These are phyloP conservation scores for Onychomys arenicola DNA, from an alignment of 2,797 vertebrate species.

Conservation along the genomic window DNA sequence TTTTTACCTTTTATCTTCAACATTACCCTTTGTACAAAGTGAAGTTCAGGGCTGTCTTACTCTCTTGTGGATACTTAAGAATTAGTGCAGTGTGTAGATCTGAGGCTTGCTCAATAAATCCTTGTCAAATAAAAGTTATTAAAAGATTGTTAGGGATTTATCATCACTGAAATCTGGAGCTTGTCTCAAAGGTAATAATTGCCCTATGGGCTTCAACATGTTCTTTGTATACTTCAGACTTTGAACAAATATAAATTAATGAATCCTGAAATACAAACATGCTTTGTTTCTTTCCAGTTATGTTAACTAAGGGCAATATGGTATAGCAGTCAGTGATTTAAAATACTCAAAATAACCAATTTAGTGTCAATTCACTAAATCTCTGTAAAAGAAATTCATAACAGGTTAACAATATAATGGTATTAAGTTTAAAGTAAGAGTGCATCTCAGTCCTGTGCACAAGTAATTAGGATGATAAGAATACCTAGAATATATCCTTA, in stretches of 20 bases:
- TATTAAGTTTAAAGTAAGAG: background rate
- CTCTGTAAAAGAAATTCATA: background rate
- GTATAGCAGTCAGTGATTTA: background rate
- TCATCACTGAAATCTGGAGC: slow-evolving; percentile 3
- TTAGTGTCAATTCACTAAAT: background rate
- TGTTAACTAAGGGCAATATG: background rate
- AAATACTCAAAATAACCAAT: background rate
- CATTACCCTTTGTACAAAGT: background rate
- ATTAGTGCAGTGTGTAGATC: background rate
- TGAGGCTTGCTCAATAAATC: slow-evolving; percentile 17
- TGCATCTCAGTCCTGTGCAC: background rate
- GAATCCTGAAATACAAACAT: background rate
- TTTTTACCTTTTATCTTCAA: slow-evolving; percentile 18
- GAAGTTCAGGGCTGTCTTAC: background rate
- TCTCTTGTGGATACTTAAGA: background rate
- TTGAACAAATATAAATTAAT: slow-evolving; percentile 51
- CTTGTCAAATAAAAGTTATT: slow-evolving; percentile 57
- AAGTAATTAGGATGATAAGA: background rate
- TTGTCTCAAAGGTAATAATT: slow-evolving; percentile 40
- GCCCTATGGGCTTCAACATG: background rate
- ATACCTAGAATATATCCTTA: background rate
- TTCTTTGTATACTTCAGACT: background rate
- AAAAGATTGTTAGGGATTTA: slow-evolving; percentile 22
- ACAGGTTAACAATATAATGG: background rate
- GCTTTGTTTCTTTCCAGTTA: background rate